These are phyloP conservation scores for Hydrotaea diabolus DNA, from an alignment of 2,888 invertebrate species.

Conservation along the genomic window DNA sequence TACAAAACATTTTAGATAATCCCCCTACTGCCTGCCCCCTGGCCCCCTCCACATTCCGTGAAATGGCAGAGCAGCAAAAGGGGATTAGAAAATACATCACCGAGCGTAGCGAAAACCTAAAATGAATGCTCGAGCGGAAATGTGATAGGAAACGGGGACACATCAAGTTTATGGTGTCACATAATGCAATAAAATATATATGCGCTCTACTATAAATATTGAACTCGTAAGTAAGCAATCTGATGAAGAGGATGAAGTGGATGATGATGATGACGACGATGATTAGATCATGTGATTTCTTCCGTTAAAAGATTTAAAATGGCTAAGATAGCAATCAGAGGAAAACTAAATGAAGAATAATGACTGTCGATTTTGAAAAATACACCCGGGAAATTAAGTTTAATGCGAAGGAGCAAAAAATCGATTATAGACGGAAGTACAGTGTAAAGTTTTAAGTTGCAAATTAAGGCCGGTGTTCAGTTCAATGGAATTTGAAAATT, in stretches of 20 bases:
- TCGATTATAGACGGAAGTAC: too few species aligned
- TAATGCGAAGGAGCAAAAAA: neutral
- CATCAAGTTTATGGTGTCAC: neutral
- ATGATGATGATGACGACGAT: neutral
- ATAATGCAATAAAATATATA: neutral
- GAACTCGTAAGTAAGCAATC: too few species aligned
- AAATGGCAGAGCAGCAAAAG: neutral
- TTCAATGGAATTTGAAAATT: too few species aligned
- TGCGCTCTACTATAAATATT: too few species aligned
- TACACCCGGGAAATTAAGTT: neutral
- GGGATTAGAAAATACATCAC: slow-evolving; percentile 16
- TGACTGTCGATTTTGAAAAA: neutral
- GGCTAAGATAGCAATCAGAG: neutral
- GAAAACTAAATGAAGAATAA: neutral
- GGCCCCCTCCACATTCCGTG: neutral
- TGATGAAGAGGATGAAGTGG: too few species aligned
- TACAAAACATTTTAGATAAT: slow-evolving; percentile 43
- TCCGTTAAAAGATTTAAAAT: neutral
- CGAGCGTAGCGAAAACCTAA: neutral
- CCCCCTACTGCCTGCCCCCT: too few species aligned
- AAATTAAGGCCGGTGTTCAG: too few species aligned
- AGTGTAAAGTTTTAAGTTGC: too few species aligned
- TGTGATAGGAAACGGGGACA: neutral
- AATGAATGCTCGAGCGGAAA: neutral
- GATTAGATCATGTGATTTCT: neutral